Evolutionary conservation across 2,113 vertebrate species (phyloP), one percentile per base, ranked within the genome.

Genomic region (Cariama cristata): DNA sequence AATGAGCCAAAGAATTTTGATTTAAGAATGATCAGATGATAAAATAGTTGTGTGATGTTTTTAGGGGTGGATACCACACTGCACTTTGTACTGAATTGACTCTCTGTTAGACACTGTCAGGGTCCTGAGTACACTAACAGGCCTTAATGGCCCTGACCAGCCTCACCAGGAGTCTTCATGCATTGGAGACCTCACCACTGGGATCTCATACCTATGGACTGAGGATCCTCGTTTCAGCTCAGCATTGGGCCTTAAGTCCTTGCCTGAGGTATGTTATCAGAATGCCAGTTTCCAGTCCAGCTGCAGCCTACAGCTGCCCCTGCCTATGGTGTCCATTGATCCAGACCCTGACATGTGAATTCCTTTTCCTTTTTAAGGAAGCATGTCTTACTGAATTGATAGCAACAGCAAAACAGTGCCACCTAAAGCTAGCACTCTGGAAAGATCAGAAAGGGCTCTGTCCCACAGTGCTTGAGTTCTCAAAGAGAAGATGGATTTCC

Each of bases 161-260:
- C 23, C 13, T 84, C 13, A 21, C 0, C 4, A 49, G 32, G 2
- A 5, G 16, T 63, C 26, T n/a, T 73, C 10, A 8, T 8, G 4
- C 26, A 9, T 6, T 45, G 47, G 21, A 62, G 17, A 63, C 11
- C 19, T 3, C 44, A 28, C 5, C 8, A 8, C 11, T 68, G 21
- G 11, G 4, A 3, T 74, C 40, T 75, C 4, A 7, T 11, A 74
- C 32, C 12, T 14, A 24, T 27, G 10, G 22, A 19, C 17, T 73
- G 26, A 53, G 40, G 12, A 75, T 3, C 3, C 21, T 4, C 4
- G 14, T 45, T 80, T 56, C 28, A 60, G 17, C 30, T 79, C 73
- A 66, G 13, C 68, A 17, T 6, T 88, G 38, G 14, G 10, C 9
- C n/a, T 79, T 64, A 9, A 71, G 33, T 50, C 23, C n/a, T 14